phyloP scores from a whole-genome alignment of 2,888 invertebrate genomes.

The Epinotia nisella region DNA sequence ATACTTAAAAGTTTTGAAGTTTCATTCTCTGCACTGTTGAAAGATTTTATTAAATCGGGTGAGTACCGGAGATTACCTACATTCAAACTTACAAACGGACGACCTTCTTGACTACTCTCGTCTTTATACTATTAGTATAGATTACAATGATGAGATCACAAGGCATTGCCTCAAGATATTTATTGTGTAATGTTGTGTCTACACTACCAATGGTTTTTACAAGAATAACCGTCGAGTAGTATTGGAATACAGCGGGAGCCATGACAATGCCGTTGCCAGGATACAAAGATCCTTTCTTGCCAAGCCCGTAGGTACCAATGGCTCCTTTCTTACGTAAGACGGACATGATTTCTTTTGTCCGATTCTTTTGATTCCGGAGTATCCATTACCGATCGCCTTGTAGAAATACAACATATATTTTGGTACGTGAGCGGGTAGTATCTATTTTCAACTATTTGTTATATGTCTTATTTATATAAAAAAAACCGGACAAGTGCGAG shows the following conservation, averaged over 20 bases:
- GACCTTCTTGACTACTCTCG: too few relatives aligned
- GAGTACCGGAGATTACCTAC: too few relatives aligned
- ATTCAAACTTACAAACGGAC: too few relatives aligned
- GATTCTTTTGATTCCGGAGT: constrained; percentile 11
- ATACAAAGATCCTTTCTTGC: constrained; percentile 40
- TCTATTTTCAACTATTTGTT: neutral
- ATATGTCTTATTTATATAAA: too few relatives aligned
- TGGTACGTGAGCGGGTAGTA: neutral
- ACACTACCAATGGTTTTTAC: neutral
- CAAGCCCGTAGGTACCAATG: constrained; percentile 17
- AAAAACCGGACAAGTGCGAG: too few relatives aligned
- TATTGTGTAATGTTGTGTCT: constrained; percentile 11
- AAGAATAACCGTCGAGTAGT: neutral
- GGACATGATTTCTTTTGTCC: constrained; percentile 31
- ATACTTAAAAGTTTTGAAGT: too few relatives aligned
- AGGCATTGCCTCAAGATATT: neutral
- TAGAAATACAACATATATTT: neutral
- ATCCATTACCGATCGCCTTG: constrained; percentile 20
- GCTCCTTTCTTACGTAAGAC: constrained; percentile 26
- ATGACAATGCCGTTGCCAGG: constrained; percentile 34
- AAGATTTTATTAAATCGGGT: too few relatives aligned
- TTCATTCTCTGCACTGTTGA: too few relatives aligned
- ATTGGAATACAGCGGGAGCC: constrained; percentile 1
- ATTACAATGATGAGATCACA: too few relatives aligned
- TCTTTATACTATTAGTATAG: too few relatives aligned